Conservation (phyloP, 53 echinoderm and acorn worm species). For the Apostichopus leukothele region DNA sequence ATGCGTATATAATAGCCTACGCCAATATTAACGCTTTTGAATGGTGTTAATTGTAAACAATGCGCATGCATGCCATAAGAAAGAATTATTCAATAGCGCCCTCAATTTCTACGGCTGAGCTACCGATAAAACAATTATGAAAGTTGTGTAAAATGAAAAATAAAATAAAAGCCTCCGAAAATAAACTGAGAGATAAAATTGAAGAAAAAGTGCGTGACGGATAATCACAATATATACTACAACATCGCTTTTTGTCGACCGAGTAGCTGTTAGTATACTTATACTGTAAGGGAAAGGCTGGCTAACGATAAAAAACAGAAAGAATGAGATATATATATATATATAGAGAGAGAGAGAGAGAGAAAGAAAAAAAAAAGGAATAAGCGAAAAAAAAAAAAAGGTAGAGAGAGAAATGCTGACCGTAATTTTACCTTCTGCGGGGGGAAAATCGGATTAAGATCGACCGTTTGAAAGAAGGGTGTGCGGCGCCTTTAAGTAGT, state of each 20-base stretch:
- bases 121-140: slow-evolving; percentile 31
- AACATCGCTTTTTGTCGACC: neutral
- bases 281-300: neutral
- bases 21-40: too few species aligned
- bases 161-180: slow-evolving; percentile 23
- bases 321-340: neutral
- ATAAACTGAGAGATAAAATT: slow-evolving; percentile 31
- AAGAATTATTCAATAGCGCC: neutral
- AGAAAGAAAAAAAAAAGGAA: neutral
- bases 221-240: slow-evolving; percentile 20
- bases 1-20: too few species aligned
- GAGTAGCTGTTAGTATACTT: neutral
- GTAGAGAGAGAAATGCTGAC: slow-evolving; percentile 14
- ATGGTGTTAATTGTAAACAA: too few species aligned
- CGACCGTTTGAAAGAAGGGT: slow-evolving; percentile 40
- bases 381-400: slow-evolving; percentile 10
- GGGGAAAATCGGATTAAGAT: slow-evolving; percentile 39
- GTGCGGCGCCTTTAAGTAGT: slow-evolving; percentile 24
- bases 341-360: neutral
- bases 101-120: neutral
- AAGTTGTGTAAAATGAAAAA: slow-evolving; percentile 45
- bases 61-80: too few species aligned
- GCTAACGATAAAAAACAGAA: neutral
- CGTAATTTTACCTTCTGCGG: slow-evolving; percentile 43
- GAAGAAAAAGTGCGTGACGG: slow-evolving; percentile 24